Evolutionary conservation across 2,888 invertebrate species (phyloP), one percentile per base, ranked within the genome.

Genomic region (Rosalia funebris): DNA sequence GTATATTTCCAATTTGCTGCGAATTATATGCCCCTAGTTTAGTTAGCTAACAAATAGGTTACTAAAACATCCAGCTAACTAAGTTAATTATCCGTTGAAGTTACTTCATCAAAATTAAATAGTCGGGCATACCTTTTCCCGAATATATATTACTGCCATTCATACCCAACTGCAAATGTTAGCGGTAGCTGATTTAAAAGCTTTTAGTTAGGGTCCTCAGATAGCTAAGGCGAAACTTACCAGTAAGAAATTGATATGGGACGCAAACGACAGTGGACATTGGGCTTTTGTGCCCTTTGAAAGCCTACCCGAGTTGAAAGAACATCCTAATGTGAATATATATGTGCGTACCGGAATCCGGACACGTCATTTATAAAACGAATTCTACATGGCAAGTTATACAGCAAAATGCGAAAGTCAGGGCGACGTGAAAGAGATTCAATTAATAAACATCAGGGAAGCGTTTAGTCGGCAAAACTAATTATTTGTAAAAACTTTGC

Each of bases 311-410:
- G 12, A 17, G 47, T 17, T 32, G 17, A 47, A 47, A 47, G 34
- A 34, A 47, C 34, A 34, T 47, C 36, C 34, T 34, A 47, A 34
- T 34, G 47, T 47, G 47, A 47, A 47, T 47, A 34, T 34, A 17
- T 47, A 47, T 47, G 47, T 34, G 17, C 47, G 44, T 44, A 44
- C 34, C 15, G 34, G 14, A 20, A 20, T 20, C 20, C 17, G 16
- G 15, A 16, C 16, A 1, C 17, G 36, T 11, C 47, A 34, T 47
- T 47, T 47, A 17, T 34, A 5, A 20, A 44, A n/a, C 5, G n/a
- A 44, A 12, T 25, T 25, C 1, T 44, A 25, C 44, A 44, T 12
- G 12, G 44, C 11, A 14, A 44, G 20, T 7, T 12, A 25, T 12
- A 5, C 12, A 25, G 20, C 20, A 7, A 41, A 41, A 25, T 7